Percentiles rank a stretch among this genome's conserved stretches.
Evolutionary conservation across 2,797 vertebrate genomes (phyloP).

Genomic region (Lacerta bilineata): DNA sequence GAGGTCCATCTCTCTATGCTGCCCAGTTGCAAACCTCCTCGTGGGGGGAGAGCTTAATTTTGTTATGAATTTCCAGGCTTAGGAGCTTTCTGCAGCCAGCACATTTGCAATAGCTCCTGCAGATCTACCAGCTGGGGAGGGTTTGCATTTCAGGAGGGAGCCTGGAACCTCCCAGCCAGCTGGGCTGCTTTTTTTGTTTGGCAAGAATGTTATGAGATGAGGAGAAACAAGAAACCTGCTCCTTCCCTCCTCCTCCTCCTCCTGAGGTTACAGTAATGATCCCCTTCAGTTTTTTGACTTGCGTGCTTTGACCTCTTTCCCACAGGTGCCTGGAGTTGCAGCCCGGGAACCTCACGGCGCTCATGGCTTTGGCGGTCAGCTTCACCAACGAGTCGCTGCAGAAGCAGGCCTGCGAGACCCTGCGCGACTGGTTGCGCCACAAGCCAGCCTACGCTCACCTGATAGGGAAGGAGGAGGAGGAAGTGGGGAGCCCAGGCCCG

Average conservation of each 20-base stretch:
- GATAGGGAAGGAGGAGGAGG: constrained; percentile 71
- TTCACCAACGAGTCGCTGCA: constrained; percentile 98
- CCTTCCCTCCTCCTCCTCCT: background rate
- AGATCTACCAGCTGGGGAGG: background rate
- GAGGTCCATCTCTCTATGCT: too few relatives aligned
- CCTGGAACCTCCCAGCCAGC: too few relatives aligned
- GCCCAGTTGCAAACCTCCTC: too few relatives aligned
- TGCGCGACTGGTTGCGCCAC: constrained; percentile 94
- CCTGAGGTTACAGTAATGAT: background rate
- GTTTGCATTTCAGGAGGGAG: too few relatives aligned
- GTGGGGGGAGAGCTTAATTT: too few relatives aligned
- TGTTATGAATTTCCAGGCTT: background rate
- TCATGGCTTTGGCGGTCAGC: constrained; percentile 97
- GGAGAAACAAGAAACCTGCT: background rate
- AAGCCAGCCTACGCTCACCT: constrained; percentile 90
- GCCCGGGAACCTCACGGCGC: constrained; percentile 93
- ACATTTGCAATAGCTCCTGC: background rate
- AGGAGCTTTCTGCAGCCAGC: background rate
- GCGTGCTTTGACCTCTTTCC: background rate
- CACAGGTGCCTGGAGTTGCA: constrained; percentile 94
- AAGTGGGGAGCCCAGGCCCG: constrained; percentile 68
- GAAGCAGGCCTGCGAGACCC: constrained; percentile 96
- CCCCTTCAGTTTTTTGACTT: background rate
- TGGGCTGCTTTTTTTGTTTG: background rate
- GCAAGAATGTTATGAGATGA: background rate